These are phyloP conservation scores for Rotaria magnacalcarata DNA, from an alignment of 2,888 invertebrate genomes.

Conservation along the genomic window DNA sequence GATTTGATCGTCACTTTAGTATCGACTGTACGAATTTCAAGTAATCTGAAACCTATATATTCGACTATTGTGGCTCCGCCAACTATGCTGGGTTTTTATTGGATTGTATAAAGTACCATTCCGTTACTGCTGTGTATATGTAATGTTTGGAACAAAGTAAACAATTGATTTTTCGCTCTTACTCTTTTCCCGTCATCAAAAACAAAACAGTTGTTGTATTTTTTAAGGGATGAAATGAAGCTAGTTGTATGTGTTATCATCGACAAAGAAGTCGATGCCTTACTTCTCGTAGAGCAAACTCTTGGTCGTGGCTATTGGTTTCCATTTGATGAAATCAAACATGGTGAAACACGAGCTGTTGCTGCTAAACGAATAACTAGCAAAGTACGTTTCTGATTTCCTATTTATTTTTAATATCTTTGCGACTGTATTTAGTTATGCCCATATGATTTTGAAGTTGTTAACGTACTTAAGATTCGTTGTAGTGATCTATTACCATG, in stretches of 20 bases:
- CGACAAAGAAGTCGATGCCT: background rate
- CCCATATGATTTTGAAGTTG: background rate
- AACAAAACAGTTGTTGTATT: background rate
- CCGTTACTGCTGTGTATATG: no score
- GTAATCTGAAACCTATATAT: no score
- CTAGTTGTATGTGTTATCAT: slow-evolving; percentile 19
- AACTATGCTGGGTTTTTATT: no score
- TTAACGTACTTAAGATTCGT: background rate
- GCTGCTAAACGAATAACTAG: background rate
- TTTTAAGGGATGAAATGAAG: background rate
- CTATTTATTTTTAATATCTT: no score
- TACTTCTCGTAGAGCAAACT: background rate
- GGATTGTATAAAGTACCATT: no score
- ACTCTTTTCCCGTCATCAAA: no score
- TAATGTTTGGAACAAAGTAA: no score
- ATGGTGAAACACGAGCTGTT: background rate
- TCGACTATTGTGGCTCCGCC: no score
- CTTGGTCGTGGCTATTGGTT: slow-evolving; percentile 24
- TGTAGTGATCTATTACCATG: slow-evolving; percentile 13
- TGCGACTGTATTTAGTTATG: background rate
- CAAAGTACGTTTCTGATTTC: background rate
- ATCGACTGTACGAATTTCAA: no score
- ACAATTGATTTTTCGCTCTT: no score
- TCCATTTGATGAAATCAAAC: slow-evolving; percentile 19
- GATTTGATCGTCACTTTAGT: no score